Evolutionary conservation across 2,113 vertebrate species (phyloP).

Genomic region (Bos taurus): ARS-UCD2.0 NC_037329.1:92586001-92586500

Average conservation of each 20-base stretch:
- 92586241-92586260: not conserved
- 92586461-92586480: not conserved
- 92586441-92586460: not conserved
- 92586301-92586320: not conserved
- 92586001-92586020: not conserved
- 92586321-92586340: not conserved
- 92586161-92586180: conserved; percentile 65
- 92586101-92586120: not conserved
- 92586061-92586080: not conserved
- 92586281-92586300: not conserved
- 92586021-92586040: conserved; percentile 49
- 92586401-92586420: not conserved
- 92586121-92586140: not conserved
- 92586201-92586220: conserved; percentile 37
- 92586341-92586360: not conserved
- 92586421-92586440: not conserved
- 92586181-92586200: conserved; percentile 38
- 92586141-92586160: conserved; percentile 34
- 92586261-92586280: not conserved
- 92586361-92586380: conserved; percentile 17
- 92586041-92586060: conserved; percentile 39
- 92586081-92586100: conserved; percentile 36
- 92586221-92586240: not conserved
- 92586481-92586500: not conserved
- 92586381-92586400: not conserved